These are phyloP conservation scores for Andrena hattorfiana DNA, from an alignment of 2,888 invertebrate genomes.

Conservation along the genomic window DNA sequence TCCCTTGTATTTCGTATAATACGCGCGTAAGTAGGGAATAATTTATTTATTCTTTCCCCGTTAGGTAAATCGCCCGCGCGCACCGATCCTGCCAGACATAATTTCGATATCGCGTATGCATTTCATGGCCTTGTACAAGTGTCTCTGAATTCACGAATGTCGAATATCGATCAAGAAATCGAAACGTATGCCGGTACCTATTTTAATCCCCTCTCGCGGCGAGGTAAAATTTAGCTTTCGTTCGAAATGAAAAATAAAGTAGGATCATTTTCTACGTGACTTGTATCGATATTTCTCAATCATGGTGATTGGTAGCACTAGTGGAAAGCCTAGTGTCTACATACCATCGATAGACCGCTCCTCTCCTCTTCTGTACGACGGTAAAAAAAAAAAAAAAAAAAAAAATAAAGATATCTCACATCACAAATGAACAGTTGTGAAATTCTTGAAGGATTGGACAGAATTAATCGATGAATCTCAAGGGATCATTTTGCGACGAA, in stretches of 20 bases:
- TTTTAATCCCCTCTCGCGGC: background rate
- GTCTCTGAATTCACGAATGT: constrained; percentile 7
- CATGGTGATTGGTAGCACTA: constrained; percentile 13
- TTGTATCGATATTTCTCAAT: constrained; percentile 18
- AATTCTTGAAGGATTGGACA: constrained; percentile 38
- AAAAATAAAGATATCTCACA: constrained; percentile 65
- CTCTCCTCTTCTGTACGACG: constrained; percentile 37
- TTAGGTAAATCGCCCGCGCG: background rate
- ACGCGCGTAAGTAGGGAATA: constrained; percentile 3
- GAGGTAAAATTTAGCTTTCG: constrained; percentile 14
- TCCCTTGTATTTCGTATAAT: constrained; percentile 21
- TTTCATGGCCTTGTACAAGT: constrained; percentile 20
- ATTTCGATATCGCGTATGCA: constrained; percentile 15
- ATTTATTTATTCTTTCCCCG: constrained; percentile 35
- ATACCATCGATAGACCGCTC: constrained; percentile 7
- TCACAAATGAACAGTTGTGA: constrained; percentile 67
- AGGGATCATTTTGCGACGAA: constrained; percentile 5
- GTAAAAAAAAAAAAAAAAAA: constrained; percentile 13
- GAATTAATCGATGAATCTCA: constrained; percentile 10
- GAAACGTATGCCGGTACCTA: background rate
- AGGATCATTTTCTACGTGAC: constrained; percentile 1
- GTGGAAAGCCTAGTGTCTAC: constrained; percentile 28
- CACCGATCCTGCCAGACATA: constrained; percentile 26
- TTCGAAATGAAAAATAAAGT: background rate
- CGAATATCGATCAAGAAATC: background rate